Base-by-base conservation (phyloP, 2,113 vertebrate species). In the Trachemys scripta region DNA sequence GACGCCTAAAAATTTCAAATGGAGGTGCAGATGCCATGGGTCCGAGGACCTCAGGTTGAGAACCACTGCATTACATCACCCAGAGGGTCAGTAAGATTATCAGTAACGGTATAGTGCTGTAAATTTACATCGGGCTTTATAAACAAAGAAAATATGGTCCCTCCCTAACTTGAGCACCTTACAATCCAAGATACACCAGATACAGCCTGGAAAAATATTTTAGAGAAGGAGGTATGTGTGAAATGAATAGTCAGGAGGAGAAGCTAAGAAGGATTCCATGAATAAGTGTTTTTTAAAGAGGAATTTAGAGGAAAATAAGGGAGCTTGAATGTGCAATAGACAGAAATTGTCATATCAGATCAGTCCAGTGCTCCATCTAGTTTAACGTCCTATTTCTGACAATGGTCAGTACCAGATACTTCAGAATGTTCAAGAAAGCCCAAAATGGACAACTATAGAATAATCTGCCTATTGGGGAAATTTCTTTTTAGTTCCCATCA, bases 71-170 rank as follows among this genome's bases (percentile, higher is more conserved):
- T 1, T 2, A 7, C 5, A 10, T 2, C 27, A 1, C 8, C 1
- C 16, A 24, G n/a, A 42, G 10, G 27, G 29, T 6, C 5, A 6
- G 7, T 8, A 1, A 42, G 54, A 47, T 1, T n/a, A 12, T 10
- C 38, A 38, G n/a, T 47, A 8, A 0, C 3, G 0, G 6, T 2
- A 0, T 19, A 16, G 29, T 27, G 8, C 0, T 45, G 65, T 5
- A 2, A 84, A 57, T 2, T 45, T 9, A 19, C 29, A 5, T 0
- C 0, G 1, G 35, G n/a, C 5, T 79, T 22, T 17, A 35, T 49
- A 82, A 57, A 27, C 0, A 20, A 0, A 10, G 47, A 19, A 45
- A 24, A 72, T 22, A 72, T 38, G 35, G 65, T 72, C 65, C 19
- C 19, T 38, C 35, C 19, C 17, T n/a, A 38, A 4, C 1, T 1